Conservation (phyloP, 2,888 invertebrate species). For the Athalia rosae region DNA sequence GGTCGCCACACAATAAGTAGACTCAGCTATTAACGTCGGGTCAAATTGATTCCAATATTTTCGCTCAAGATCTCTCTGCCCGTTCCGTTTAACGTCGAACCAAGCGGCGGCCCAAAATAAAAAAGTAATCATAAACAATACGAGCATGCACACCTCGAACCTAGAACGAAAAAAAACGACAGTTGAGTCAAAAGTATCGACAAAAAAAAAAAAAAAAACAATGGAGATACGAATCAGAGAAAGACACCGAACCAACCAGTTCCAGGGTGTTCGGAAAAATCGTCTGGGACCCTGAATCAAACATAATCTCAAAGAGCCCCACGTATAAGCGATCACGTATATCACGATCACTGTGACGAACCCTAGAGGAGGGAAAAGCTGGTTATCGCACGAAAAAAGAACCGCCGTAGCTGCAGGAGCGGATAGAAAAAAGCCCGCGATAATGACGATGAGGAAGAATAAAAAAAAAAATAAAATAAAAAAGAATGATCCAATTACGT, state of each 20-base stretch:
- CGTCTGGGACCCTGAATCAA: constrained; percentile 76
- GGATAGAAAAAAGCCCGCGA: no score
- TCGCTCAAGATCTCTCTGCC: constrained; percentile 76
- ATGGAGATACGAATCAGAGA: neutral
- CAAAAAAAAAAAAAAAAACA: neutral
- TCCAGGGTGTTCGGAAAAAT: constrained; percentile 78
- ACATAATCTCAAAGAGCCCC: constrained; percentile 77
- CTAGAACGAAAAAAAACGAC: constrained; percentile 50
- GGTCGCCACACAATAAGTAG: constrained; percentile 80
- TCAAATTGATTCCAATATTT: constrained; percentile 81
- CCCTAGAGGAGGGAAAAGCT: constrained; percentile 56
- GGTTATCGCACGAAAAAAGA: constrained; percentile 4
- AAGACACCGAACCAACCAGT: constrained; percentile 71
- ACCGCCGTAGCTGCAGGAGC: neutral
- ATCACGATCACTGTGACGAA: constrained; percentile 69
- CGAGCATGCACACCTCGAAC: constrained; percentile 78
- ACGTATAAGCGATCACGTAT: constrained; percentile 77
- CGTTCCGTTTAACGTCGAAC: constrained; percentile 74
- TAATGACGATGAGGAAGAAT: no score
- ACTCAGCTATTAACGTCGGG: constrained; percentile 80
- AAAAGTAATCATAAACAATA: constrained; percentile 78
- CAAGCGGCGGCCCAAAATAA: constrained; percentile 79
- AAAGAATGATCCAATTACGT: constrained; percentile 46
- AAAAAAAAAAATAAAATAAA: neutral
- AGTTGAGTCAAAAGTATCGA: neutral